Conservation (phyloP, 1,140 invertebrate genomes). For the Pararge aegeria region DNA sequence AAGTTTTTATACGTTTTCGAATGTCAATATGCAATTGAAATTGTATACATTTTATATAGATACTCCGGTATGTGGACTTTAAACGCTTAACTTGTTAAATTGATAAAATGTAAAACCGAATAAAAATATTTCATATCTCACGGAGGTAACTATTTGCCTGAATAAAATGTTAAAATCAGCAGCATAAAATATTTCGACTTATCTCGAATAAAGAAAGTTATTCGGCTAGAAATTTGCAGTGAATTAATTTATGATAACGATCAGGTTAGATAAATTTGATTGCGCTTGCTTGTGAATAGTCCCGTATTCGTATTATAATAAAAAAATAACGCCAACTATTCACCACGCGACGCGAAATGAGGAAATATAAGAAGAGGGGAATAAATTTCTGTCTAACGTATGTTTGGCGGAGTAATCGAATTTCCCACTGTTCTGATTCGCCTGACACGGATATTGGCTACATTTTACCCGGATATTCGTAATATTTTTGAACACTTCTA, state of each 20-base stretch:
- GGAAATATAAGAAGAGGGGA: conserved; percentile 15
- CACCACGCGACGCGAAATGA: conserved; percentile 4
- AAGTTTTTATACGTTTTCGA: too few relatives aligned
- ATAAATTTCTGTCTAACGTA: conserved; percentile 17
- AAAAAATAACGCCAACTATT: background rate
- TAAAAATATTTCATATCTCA: background rate
- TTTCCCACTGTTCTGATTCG: conserved; percentile 19
- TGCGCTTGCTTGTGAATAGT: too few relatives aligned
- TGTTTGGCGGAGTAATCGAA: conserved; percentile 17
- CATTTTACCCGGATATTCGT: conserved; percentile 12
- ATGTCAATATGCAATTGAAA: too few relatives aligned
- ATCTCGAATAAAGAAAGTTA: too few relatives aligned
- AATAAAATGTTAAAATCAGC: too few relatives aligned
- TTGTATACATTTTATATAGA: background rate
- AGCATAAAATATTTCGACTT: too few relatives aligned
- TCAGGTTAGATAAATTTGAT: too few relatives aligned
- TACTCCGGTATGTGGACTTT: background rate
- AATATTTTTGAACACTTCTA: conserved; percentile 1
- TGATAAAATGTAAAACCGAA: background rate
- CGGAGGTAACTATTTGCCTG: background rate
- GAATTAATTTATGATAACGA: too few relatives aligned
- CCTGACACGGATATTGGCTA: conserved; percentile 18
- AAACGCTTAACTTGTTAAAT: background rate
- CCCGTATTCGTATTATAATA: background rate
- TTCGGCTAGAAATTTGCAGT: too few relatives aligned